Percentiles rank a stretch among this genome's conserved stretches.
These are phyloP conservation scores for Holocentrus rufus DNA, from an alignment of 2,797 vertebrate genomes.

Conservation along the genomic window DNA sequence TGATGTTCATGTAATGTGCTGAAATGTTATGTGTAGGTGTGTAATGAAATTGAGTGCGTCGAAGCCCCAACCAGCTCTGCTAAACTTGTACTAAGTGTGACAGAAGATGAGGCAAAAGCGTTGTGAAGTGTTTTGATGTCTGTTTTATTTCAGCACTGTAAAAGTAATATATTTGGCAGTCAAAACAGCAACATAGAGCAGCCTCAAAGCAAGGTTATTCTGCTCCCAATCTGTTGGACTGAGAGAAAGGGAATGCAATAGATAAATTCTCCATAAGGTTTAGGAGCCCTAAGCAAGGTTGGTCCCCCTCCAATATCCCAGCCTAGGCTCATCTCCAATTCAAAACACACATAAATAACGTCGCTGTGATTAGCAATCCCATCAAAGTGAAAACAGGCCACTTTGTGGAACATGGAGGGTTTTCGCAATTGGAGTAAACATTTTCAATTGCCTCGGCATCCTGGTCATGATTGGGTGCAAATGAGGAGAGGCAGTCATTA, in stretches of 20 bases:
- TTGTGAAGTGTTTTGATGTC: slow-evolving; percentile 68
- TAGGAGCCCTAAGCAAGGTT: slow-evolving; percentile 77
- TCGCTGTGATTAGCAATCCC: slow-evolving; percentile 82
- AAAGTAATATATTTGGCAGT: slow-evolving; percentile 78
- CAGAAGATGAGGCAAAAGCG: slow-evolving; percentile 57
- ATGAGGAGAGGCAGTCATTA: slow-evolving; percentile 84
- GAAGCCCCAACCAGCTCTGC: slow-evolving; percentile 29
- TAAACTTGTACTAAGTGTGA: slow-evolving; percentile 15
- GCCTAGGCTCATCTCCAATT: slow-evolving; percentile 80
- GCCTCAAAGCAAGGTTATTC: slow-evolving; percentile 79
- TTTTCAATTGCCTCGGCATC: slow-evolving; percentile 83
- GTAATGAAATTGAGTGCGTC: slow-evolving; percentile 37
- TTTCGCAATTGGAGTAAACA: slow-evolving; percentile 81
- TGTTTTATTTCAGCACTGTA: slow-evolving; percentile 70
- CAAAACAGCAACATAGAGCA: slow-evolving; percentile 68
- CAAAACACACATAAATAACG: slow-evolving; percentile 83
- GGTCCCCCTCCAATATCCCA: slow-evolving; percentile 77
- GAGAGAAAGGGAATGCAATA: slow-evolving; percentile 71
- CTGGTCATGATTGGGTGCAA: slow-evolving; percentile 83
- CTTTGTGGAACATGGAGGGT: slow-evolving; percentile 80
- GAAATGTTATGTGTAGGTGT: slow-evolving; percentile 29
- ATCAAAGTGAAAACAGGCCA: slow-evolving; percentile 82
- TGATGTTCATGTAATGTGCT: slow-evolving; percentile 32
- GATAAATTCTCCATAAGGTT: slow-evolving; percentile 81
- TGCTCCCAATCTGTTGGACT: slow-evolving; percentile 77